phyloP scores from a whole-genome alignment of 2,797 vertebrate genomes.

The Sebastes itinus region DNA sequence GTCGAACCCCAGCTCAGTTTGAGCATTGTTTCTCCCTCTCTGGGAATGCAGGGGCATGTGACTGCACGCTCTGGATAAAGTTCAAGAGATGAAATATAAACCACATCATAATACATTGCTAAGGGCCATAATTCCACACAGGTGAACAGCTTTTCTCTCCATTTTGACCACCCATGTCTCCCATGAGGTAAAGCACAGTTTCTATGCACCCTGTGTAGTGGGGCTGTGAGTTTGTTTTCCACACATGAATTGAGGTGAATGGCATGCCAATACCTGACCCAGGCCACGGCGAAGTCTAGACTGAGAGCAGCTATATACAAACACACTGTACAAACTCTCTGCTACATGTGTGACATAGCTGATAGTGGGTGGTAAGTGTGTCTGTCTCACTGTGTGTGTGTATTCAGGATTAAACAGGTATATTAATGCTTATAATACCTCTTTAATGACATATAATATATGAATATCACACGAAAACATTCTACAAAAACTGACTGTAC shows the following conservation, averaged over 20 bases:
- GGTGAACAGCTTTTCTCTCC: conserved; percentile 71
- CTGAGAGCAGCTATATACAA: not conserved
- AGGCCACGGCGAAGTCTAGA: conserved; percentile 36
- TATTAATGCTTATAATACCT: not conserved
- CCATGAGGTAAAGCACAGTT: conserved; percentile 33
- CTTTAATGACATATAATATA: not conserved
- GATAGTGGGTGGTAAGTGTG: not conserved
- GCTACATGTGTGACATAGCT: not conserved
- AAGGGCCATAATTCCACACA: conserved; percentile 75
- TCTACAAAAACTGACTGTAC: no score
- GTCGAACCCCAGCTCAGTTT: conserved; percentile 66
- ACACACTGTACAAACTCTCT: conserved; percentile 11
- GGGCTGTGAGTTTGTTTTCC: conserved; percentile 26
- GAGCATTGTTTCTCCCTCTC: conserved; percentile 76
- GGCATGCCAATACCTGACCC: conserved; percentile 49
- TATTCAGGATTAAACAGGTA: not conserved
- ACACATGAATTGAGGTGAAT: conserved; percentile 49
- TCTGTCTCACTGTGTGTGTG: not conserved
- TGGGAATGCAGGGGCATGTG: conserved; percentile 79
- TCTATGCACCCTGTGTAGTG: conserved; percentile 18
- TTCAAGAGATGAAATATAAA: conserved; percentile 83
- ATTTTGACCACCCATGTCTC: conserved; percentile 77
- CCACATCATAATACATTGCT: conserved; percentile 82
- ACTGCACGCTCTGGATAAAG: conserved; percentile 71
- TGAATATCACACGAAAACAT: not conserved